Evolutionary conservation across 2,113 vertebrate species (phyloP), one percentile per base, ranked within the genome.

Genomic region (Pseudorectes ferrugineus): DNA sequence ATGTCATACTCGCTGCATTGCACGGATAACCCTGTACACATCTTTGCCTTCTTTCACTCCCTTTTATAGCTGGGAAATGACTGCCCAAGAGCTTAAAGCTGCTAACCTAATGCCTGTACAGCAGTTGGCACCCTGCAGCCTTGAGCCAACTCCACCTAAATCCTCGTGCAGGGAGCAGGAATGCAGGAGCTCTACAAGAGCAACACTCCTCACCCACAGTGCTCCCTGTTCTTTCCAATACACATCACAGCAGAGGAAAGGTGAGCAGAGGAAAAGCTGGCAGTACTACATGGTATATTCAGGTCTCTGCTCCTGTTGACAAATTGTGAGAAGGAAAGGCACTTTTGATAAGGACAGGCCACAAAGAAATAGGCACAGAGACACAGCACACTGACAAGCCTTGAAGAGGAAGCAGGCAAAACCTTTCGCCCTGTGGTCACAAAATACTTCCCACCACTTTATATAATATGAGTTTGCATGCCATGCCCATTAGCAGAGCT

Each of bases 401-500:
- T 40, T 40, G 36, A 65, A 85, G 35, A 91, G 45, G 78, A 85
- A 83, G 42, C 5, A 77, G 63, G 67, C 6, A 66, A 88, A 93
- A 22, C 42, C 73, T 40, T 88, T 80, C 1, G 0, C n/a, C 16
- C 22, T 73, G 59, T 73, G 72, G 86, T 70, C 86, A 91, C 52
- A 79, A 76, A 93, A 61, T 35, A 65, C 75, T 92, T 93, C 75
- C 83, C 20, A 86, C 21, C 28, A 71, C 63, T 94, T 86, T 33
- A 31, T 59, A 20, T 49, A 70, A 42, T 13, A 82, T 0, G 7
- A 26, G 26, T 55, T 92, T 51, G 16, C 51, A 40, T 43, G 49
- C 49, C 71, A 49, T 48, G 48, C 21, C 58, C 54, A 88, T 76
- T 49, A 88, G 49, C 12, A 28, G 3, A 48, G 57, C 45, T 72